Conservation (phyloP, 1,140 invertebrate species). For the Caenorhabditis inopinata region DNA sequence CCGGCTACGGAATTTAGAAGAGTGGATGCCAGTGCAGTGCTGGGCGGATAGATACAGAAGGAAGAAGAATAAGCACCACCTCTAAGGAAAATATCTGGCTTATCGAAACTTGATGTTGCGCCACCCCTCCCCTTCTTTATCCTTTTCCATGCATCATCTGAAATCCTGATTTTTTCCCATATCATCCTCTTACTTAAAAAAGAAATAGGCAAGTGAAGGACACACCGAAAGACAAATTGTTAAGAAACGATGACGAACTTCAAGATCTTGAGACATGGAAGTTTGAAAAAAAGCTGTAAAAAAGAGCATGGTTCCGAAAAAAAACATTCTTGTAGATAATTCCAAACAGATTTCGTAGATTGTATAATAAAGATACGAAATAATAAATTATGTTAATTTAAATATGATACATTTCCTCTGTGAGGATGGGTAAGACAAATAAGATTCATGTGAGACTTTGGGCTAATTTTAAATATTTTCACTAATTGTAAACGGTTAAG, state of each 20-base stretch:
- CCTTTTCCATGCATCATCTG: not conserved
- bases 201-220: not conserved
- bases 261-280: not conserved
- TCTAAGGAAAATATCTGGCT: conserved; percentile 22
- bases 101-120: conserved; percentile 30
- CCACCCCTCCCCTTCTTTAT: not conserved
- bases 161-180: conserved; percentile 24
- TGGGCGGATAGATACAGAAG: not conserved
- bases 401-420: no score
- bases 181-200: not conserved
- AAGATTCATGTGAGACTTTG: no score
- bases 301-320: no score
- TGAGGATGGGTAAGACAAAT: no score
- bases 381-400: not conserved
- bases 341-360: not conserved
- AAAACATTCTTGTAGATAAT: no score
- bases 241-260: not conserved
- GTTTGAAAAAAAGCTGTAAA: no score
- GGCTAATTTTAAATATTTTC: no score
- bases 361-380: not conserved
- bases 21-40: not conserved
- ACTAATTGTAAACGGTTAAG: no score
- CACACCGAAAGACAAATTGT: not conserved
- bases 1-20: not conserved
- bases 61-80: not conserved